Evolutionary conservation across 2,113 vertebrate species (phyloP).

Genomic region (Prunella himalayana): DNA sequence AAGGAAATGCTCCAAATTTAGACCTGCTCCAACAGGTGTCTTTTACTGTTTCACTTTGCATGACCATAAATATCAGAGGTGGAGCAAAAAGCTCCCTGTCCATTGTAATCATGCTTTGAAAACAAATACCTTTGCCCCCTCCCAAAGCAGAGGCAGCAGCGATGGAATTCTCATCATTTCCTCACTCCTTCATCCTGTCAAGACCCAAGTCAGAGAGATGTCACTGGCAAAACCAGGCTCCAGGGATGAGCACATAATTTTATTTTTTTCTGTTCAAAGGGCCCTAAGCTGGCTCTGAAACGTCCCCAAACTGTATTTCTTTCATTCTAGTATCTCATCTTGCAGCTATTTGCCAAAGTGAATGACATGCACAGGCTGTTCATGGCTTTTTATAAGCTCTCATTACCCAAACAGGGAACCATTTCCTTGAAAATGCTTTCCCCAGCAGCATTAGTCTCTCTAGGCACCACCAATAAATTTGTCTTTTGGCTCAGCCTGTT

Average conservation of each 20-base stretch:
- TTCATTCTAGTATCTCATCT: conserved; percentile 43
- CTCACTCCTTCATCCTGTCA: conserved; percentile 69
- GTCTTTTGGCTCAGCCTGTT: background rate
- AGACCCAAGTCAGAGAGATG: conserved; percentile 49
- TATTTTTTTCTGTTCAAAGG: conserved; percentile 36
- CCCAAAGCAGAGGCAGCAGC: conserved; percentile 14
- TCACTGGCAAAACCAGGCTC: conserved; percentile 13
- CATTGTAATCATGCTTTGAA: conserved; percentile 49
- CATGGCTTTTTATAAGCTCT: conserved; percentile 54
- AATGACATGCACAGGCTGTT: conserved; percentile 51
- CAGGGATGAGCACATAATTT: conserved; percentile 40
- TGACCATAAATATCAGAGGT: conserved; percentile 65
- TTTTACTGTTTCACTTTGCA: conserved; percentile 62
- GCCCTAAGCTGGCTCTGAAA: conserved; percentile 3
- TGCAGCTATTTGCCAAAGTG: conserved; percentile 55
- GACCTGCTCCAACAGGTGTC: conserved; percentile 73
- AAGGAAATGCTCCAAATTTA: conserved; percentile 66
- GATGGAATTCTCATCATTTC: conserved; percentile 74
- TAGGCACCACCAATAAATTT: conserved; percentile 3
- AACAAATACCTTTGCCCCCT: conserved; percentile 50
- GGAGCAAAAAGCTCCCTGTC: conserved; percentile 45
- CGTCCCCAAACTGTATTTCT: conserved; percentile 41
- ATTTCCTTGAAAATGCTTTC: conserved; percentile 52
- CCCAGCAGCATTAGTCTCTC: background rate
- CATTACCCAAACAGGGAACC: conserved; percentile 53